These are phyloP conservation scores for Metallyticus violacea DNA, from an alignment of 2,888 invertebrate species.

Conservation along the genomic window DNA sequence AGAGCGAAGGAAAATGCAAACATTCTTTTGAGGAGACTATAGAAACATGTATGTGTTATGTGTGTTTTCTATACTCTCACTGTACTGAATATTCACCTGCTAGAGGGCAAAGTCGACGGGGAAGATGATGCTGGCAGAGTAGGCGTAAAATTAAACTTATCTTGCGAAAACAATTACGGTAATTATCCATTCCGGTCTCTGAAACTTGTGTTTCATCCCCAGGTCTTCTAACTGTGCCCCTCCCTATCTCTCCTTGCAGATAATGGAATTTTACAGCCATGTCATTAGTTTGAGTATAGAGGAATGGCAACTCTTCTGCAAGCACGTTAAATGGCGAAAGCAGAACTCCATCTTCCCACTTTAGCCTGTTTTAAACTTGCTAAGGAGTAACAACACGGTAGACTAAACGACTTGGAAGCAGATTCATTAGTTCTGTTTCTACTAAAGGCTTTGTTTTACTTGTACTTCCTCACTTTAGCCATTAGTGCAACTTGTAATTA, in stretches of 20 bases:
- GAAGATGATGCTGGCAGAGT: neutral
- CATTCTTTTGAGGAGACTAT: too few relatives aligned
- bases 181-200: neutral
- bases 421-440: neutral
- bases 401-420: neutral
- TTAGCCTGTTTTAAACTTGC: neutral
- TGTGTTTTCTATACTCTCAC: neutral
- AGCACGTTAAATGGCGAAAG: neutral
- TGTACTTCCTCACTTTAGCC: neutral
- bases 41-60: too few relatives aligned
- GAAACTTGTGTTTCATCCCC: neutral
- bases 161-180: conserved; percentile 7
- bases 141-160: conserved; percentile 11
- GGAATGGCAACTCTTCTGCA: neutral
- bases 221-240: neutral
- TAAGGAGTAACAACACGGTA: neutral
- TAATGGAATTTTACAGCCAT: conserved; percentile 8
- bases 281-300: conserved; percentile 8
- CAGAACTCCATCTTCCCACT: neutral
- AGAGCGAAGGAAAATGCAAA: too few relatives aligned
- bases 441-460: neutral
- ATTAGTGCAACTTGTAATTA: neutral
- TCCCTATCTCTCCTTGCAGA: neutral
- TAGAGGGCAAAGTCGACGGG: too few relatives aligned
- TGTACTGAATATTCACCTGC: neutral